Evolutionary conservation across 1,140 invertebrate species (phyloP), one percentile per base, ranked within the genome.

Genomic region (Drosophila carrolli): DNA sequence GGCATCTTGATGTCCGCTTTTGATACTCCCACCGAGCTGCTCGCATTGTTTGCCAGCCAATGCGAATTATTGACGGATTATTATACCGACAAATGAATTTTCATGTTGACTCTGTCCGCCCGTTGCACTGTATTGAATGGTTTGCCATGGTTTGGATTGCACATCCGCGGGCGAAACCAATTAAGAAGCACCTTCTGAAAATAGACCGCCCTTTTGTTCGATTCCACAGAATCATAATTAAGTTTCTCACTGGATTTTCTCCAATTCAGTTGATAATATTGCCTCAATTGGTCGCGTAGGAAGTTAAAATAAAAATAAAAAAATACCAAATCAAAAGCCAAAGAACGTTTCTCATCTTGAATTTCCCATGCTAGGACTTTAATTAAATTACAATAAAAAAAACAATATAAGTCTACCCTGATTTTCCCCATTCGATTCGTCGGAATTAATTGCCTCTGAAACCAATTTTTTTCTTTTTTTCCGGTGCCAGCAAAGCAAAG

Each of bases 401-500:
- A 44, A 16, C 0, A 44, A 16, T 43, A 23, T 23, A 23, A 23
- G 23, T 23, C 14, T 19, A 1, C 46, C 46, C 13, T 4, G 23
- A 29, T 29, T 48, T 48, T 48, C 3, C 23, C 23, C 0, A 27
- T 62, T 65, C 51, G 44, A 65, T 54, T 63, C 32, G 51, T 19
- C 19, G 57, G 53, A 79, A 79, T 79, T 67, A 81, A 81, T 83
- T 82, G 79, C 63, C 44, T n/a, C 35, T 48, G 35, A 66, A 63
- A 66, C 11, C 19, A 44, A 16, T 41, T 63, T 67, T 70, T 43
- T 38, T 41, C 29, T 16, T 72, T 68, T 72, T 58, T 72, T 41
- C 61, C 62, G 61, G 65, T 68, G 65, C 16, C 50, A 19, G 35
- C 63, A 19, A 16, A 48, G 50, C n/a, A 9, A 27, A 75, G 40